These are phyloP conservation scores for Aptenodytes patagonicus DNA, from an alignment of 2,113 vertebrate genomes.

Conservation along the genomic window DNA sequence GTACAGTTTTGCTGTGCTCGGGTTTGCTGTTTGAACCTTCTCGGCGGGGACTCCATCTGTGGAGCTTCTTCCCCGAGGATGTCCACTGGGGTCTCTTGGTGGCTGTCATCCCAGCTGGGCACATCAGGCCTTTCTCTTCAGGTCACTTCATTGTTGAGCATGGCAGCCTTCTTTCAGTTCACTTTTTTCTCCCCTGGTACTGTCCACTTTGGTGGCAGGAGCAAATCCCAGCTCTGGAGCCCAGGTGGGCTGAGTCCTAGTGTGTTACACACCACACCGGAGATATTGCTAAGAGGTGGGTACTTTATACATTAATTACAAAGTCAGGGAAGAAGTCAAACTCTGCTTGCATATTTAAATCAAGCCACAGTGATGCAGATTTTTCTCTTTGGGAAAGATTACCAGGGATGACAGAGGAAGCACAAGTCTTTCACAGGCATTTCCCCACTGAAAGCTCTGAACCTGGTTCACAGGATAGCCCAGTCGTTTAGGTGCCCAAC, in stretches of 20 bases:
- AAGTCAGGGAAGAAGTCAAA: conserved; percentile 13
- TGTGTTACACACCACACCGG: not conserved
- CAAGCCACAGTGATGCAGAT: not conserved
- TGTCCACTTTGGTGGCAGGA: not conserved
- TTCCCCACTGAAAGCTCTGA: not conserved
- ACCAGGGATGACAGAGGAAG: not conserved
- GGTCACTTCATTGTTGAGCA: not conserved
- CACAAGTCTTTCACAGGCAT: not conserved
- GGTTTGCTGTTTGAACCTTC: conserved; percentile 56
- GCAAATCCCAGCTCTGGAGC: not conserved
- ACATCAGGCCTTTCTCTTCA: not conserved
- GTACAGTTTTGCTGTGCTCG: not conserved
- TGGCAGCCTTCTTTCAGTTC: not conserved
- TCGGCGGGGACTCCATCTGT: not conserved
- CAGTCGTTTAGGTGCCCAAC: not conserved
- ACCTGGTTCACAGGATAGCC: not conserved
- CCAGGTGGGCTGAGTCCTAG: not conserved
- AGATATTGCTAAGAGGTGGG: not conserved
- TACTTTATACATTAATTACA: conserved; percentile 18
- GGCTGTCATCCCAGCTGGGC: not conserved
- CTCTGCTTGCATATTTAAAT: conserved; percentile 28
- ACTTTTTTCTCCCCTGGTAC: not conserved
- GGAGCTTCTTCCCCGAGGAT: not conserved
- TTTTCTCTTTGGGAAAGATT: conserved; percentile 11
- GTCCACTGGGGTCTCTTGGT: not conserved